Evolutionary conservation across 2,113 vertebrate genomes (phyloP), one percentile per base, ranked within the genome.

Genomic region (Alectura lathami): DNA sequence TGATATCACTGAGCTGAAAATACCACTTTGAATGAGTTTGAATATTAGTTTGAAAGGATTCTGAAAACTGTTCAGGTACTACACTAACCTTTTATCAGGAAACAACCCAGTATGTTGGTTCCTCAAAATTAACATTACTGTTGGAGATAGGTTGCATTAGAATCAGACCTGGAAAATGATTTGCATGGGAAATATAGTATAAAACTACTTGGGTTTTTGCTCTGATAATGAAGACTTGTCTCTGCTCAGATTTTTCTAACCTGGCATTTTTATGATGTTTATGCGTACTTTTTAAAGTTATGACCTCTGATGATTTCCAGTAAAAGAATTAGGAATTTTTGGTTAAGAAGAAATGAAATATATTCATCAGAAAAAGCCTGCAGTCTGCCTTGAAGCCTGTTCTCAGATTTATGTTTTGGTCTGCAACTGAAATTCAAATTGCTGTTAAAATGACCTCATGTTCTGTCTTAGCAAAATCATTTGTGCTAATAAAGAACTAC

Each of bases 341-440:
- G 45, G 4, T 79, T 26, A 81, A 93, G 89, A 75, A 90, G 16
- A 67, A 23, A 21, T 74, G 12, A 89, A 72, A 68, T 62, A 73
- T 15, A 90, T 66, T 90, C 6, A 64, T 47, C 21, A 84, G 81
- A 95, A 88, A 54, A 82, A 80, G 3, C 4, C 47, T 76, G 16
- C 18, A 42, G n/a, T 45, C 83, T 76, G 14, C 57, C 67, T 86
- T 86, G n/a, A 85, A 86, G 40, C 73, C 43, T 83, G 38, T 89
- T 94, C 89, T 88, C 77, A 79, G 30, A 40, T 86, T 94, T 86
- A 38, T 64, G 36, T 77, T 78, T 80, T 74, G 48, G 24, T 74
- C 29, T 72, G n/a, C 38, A 85, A 87, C 89, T 95, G 47, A 88
- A 92, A 91, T 91, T 85, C 54, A 89, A 89, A 83, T 89, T 62